Conservation (phyloP, 1,140 invertebrate species). For the Leptopilina boulardi region DNA sequence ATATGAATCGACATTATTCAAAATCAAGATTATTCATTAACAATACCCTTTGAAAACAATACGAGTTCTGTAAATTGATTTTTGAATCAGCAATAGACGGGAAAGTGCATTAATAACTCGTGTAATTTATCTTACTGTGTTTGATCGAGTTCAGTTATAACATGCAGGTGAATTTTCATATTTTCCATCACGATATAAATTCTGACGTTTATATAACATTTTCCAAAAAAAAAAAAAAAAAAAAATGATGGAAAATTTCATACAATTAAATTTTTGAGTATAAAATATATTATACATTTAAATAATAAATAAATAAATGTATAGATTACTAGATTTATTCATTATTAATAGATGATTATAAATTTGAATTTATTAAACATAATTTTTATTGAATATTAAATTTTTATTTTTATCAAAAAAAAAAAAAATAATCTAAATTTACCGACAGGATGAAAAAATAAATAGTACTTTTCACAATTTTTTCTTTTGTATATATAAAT, state of each 20-base stretch:
- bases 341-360: too few relatives aligned
- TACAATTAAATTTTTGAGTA: too few relatives aligned
- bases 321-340: too few relatives aligned
- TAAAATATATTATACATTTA: too few relatives aligned
- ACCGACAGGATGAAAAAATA: background rate
- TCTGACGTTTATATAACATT: background rate
- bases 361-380: too few relatives aligned
- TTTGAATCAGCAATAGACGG: background rate
- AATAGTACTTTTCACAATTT: background rate
- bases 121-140: conserved; percentile 13
- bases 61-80: conserved; percentile 23
- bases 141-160: conserved; percentile 3
- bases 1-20: conserved; percentile 21
- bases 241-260: too few relatives aligned
- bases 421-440: too few relatives aligned
- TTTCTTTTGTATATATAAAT: conserved; percentile 4
- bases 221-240: background rate
- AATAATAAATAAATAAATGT: too few relatives aligned
- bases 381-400: too few relatives aligned
- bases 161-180: background rate
- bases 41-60: conserved; percentile 24
- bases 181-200: background rate
- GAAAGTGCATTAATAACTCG: conserved; percentile 7
- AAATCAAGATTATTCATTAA: conserved; percentile 17
- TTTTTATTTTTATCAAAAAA: too few relatives aligned